phyloP scores from a whole-genome alignment of 2,888 invertebrate species.

The Temnothorax unifasciatus region DNA sequence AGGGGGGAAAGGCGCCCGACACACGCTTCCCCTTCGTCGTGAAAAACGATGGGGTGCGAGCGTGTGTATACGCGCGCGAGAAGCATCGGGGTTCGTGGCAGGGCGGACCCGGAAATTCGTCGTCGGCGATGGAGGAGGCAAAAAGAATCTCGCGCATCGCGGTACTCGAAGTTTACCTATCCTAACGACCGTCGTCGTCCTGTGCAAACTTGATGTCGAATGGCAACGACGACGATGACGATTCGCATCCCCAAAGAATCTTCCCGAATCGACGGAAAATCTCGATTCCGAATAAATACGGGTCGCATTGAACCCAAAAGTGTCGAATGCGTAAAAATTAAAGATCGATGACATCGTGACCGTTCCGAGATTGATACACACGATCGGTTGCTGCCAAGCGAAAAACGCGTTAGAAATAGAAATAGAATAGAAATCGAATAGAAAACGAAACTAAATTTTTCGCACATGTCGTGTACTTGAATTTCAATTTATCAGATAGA shows the following conservation, averaged over 20 bases:
- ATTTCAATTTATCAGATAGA: background rate
- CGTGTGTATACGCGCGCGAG: conserved; percentile 12
- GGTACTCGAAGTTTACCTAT: conserved; percentile 68
- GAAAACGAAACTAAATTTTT: background rate
- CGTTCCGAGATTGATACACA: background rate
- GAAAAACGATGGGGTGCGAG: conserved; percentile 1
- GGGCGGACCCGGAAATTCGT: conserved; percentile 28
- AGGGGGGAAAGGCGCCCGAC: background rate
- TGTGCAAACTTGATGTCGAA: conserved; percentile 69
- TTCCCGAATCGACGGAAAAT: conserved; percentile 9
- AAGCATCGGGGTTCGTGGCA: conserved; percentile 28
- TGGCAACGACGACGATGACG: background rate
- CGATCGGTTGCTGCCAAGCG: too few relatives aligned
- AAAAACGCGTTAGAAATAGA: too few relatives aligned
- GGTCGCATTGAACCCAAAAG: background rate
- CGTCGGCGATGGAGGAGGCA: conserved; percentile 48
- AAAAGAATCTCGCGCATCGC: conserved; percentile 53
- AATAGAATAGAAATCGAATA: too few relatives aligned
- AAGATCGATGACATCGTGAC: background rate
- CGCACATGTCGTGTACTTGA: too few relatives aligned
- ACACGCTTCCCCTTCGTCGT: background rate
- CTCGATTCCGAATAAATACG: background rate
- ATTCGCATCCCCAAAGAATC: conserved; percentile 22
- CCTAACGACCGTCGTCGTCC: conserved; percentile 73
- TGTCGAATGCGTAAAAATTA: background rate